These are phyloP conservation scores for Teleogryllus oceanicus DNA, from an alignment of 2,888 invertebrate species.

Conservation along the genomic window DNA sequence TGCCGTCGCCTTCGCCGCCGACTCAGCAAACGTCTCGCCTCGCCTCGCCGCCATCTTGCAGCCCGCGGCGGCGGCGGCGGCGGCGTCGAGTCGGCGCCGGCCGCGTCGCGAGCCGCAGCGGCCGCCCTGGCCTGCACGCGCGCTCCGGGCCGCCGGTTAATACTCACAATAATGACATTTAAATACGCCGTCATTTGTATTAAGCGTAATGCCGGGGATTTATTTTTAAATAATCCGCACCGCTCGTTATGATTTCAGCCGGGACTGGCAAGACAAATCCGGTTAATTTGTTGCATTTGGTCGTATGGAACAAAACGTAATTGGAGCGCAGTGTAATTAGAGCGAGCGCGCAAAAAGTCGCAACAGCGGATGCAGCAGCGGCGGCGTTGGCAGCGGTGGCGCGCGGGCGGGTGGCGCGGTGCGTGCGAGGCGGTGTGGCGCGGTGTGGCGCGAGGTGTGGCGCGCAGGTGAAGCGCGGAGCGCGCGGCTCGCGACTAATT, in stretches of 20 bases:
- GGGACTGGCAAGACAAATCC: constrained; percentile 18
- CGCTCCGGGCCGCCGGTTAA: constrained; percentile 18
- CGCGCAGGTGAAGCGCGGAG: too few relatives aligned
- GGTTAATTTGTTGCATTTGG: constrained; percentile 18
- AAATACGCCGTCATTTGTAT: constrained; percentile 18
- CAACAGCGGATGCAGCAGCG: background rate
- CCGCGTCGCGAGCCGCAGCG: background rate
- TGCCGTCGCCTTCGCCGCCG: background rate
- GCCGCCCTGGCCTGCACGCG: background rate
- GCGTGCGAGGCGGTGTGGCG: too few relatives aligned
- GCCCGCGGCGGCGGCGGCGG: constrained; percentile 24
- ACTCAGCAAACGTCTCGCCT: constrained; percentile 18
- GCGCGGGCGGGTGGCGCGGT: too few relatives aligned
- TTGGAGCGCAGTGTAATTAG: constrained; percentile 18
- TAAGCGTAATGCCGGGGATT: background rate
- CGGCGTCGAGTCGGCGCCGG: constrained; percentile 23
- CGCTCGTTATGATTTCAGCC: constrained; percentile 18
- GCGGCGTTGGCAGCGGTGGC: background rate
- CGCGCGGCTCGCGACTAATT: too few relatives aligned
- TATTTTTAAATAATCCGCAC: constrained; percentile 18
- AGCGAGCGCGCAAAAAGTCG: constrained; percentile 18
- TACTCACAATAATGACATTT: constrained; percentile 4
- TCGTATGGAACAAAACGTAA: background rate
- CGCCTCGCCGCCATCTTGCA: background rate
- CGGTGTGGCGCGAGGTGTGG: too few relatives aligned